These are phyloP conservation scores for Corydoras maculifer DNA, from an alignment of 2,113 vertebrate genomes.

Conservation along the genomic window DNA sequence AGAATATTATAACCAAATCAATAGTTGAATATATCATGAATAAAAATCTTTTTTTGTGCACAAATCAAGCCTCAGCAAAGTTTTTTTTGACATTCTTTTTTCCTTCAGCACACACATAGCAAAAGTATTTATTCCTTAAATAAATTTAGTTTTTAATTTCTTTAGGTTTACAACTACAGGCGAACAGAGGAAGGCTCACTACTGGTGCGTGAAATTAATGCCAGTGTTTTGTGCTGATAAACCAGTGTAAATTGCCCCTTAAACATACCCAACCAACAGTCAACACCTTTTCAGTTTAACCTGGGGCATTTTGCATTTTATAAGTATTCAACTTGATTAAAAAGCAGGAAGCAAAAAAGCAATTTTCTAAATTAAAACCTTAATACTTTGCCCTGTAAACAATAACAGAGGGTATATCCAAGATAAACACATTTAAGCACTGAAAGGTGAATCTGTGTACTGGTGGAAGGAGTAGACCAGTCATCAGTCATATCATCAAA, in stretches of 20 bases:
- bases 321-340: constrained; percentile 6
- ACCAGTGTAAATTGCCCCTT: constrained; percentile 19
- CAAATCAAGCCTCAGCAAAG: too few relatives aligned
- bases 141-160: background rate
- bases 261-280: background rate
- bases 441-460: constrained; percentile 5
- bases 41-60: background rate
- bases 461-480: constrained; percentile 10
- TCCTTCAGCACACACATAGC: too few relatives aligned
- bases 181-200: constrained; percentile 23
- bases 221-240: constrained; percentile 33
- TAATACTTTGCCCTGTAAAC: constrained; percentile 1
- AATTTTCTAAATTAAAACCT: constrained; percentile 8
- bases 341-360: background rate
- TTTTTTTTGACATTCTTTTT: too few relatives aligned
- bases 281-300: constrained; percentile 28
- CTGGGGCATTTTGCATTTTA: constrained; percentile 2
- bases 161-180: constrained; percentile 32
- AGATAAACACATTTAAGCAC: constrained; percentile 25
- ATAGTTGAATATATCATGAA: background rate
- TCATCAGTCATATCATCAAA: too few relatives aligned
- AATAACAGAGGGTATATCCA: constrained; percentile 1
- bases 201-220: constrained; percentile 35
- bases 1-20: too few relatives aligned
- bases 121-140: too few relatives aligned